These are phyloP conservation scores for Spheniscus humboldti DNA, from an alignment of 2,797 vertebrate genomes.

Conservation along the genomic window DNA sequence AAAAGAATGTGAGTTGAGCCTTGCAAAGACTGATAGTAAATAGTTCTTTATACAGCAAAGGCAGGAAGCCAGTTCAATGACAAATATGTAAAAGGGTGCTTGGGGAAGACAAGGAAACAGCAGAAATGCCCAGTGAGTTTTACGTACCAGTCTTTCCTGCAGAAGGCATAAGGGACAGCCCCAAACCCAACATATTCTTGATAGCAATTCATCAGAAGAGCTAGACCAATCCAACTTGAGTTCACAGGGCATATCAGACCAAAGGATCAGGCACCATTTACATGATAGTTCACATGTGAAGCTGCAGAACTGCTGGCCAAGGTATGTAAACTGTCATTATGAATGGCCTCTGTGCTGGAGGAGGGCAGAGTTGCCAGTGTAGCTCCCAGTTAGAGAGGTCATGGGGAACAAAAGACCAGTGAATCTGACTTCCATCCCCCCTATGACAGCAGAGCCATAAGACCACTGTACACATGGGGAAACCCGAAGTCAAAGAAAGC, in stretches of 20 bases:
- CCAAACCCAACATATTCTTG: background rate
- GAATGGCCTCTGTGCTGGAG: background rate
- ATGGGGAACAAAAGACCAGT: background rate
- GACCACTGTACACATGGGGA: background rate
- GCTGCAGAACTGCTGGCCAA: background rate
- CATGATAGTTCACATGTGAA: background rate
- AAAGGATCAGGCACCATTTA: background rate
- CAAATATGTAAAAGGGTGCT: background rate
- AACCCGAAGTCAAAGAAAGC: background rate
- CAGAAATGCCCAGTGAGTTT: background rate
- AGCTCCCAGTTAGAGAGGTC: background rate
- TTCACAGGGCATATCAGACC: background rate
- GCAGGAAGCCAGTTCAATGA: conserved; percentile 3
- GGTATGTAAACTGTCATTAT: background rate
- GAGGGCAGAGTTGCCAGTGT: background rate
- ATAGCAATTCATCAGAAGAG: background rate
- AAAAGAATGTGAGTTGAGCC: background rate
- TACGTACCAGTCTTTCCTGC: background rate
- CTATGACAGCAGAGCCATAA: background rate
- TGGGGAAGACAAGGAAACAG: background rate
- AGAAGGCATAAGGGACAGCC: background rate
- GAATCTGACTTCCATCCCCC: background rate
- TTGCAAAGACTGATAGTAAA: background rate
- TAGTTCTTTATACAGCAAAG: background rate
- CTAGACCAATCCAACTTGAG: background rate